Percentiles rank a stretch among this genome's conserved stretches.
These are phyloP conservation scores for Slavum lentiscoides DNA, from an alignment of 2,888 invertebrate species.

Conservation along the genomic window DNA sequence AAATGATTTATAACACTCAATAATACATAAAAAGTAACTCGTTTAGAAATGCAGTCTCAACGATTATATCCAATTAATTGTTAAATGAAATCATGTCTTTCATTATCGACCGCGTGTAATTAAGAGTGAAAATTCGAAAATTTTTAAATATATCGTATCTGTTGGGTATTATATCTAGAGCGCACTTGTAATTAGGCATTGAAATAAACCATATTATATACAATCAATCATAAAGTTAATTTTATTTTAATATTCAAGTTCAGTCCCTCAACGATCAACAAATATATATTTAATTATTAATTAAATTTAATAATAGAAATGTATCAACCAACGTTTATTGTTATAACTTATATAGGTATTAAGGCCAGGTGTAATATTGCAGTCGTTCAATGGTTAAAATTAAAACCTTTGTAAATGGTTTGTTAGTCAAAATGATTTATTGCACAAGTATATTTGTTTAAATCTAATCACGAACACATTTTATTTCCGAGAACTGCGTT, in stretches of 20 bases:
- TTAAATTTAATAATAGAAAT: background rate
- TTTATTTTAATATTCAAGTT: background rate
- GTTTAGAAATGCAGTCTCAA: background rate
- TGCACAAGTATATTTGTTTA: background rate
- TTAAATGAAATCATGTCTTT: background rate
- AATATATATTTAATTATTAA: background rate
- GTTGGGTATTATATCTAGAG: background rate
- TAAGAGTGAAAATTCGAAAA: background rate
- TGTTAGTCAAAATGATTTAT: slow-evolving; percentile 3
- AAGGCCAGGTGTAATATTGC: background rate
- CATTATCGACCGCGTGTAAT: background rate
- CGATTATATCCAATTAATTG: slow-evolving; percentile 3
- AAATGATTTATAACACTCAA: background rate
- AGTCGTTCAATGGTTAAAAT: too few relatives aligned
- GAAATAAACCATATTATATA: background rate
- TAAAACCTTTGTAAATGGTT: background rate
- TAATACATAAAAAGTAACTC: background rate
- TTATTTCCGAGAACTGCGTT: background rate
- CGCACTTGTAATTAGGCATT: background rate
- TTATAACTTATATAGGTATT: background rate
- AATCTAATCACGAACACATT: background rate
- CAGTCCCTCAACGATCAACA: background rate
- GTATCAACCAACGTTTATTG: background rate
- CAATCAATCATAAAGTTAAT: background rate
- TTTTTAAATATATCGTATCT: background rate